Conservation (phyloP, 1,140 invertebrate species). For the Drosophila sulfurigaster region DNA sequence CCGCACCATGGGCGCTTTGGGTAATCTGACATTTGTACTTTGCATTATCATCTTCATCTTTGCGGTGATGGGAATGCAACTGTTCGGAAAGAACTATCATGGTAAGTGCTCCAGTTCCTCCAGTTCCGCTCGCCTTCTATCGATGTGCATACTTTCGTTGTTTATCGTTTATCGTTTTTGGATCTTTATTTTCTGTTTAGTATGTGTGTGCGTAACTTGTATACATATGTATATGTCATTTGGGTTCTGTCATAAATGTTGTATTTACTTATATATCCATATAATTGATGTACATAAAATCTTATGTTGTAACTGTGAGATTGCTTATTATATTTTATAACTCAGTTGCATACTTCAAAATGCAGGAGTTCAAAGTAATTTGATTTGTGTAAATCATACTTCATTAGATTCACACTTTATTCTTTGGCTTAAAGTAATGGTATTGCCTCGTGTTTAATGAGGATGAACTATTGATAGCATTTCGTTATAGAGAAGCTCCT, state of each 20-base stretch:
- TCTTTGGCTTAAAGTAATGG: not conserved
- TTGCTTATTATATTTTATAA: not conserved
- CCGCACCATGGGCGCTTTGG: slow-evolving; percentile 97
- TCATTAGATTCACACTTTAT: no score
- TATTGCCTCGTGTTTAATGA: no score
- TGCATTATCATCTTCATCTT: slow-evolving; percentile 99
- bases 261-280: not conserved
- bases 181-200: slow-evolving; percentile 5
- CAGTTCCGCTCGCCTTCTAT: slow-evolving; percentile 15
- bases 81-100: slow-evolving; percentile 96
- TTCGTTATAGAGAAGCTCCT: not conserved
- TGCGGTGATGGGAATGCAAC: slow-evolving; percentile 98
- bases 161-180: slow-evolving; percentile 25
- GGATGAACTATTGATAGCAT: not conserved
- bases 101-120: slow-evolving; percentile 86
- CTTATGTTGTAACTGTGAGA: not conserved
- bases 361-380: no score
- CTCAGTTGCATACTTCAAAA: no score
- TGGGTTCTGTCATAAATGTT: not conserved
- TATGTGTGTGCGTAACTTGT: slow-evolving; percentile 13
- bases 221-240: not conserved
- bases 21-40: slow-evolving; percentile 97
- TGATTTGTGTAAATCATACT: no score
- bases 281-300: not conserved
- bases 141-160: slow-evolving; percentile 40